Evolutionary conservation across 2,113 vertebrate species (phyloP).

Genomic region (Solea senegalensis): DNA sequence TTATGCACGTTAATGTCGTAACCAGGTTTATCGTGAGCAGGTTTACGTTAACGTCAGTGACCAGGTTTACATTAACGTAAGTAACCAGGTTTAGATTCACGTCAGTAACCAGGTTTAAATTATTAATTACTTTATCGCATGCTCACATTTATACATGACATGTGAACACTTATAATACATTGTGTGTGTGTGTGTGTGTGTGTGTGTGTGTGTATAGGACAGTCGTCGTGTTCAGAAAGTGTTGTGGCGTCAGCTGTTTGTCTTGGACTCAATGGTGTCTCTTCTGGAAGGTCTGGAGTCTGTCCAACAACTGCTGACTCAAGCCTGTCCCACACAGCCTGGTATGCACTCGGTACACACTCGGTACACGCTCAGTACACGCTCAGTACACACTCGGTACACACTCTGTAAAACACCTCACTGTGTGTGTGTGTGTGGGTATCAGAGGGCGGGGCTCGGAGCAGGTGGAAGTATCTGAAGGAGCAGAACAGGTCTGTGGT

Average conservation of each 20-base stretch:
- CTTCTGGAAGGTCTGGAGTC: slow-evolving; percentile 70
- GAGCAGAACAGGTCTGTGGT: slow-evolving; percentile 35
- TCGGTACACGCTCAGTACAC: slow-evolving; percentile 44
- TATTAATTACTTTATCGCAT: too few species aligned
- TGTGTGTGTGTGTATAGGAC: slow-evolving; percentile 63
- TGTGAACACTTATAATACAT: too few species aligned
- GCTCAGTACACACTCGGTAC: background rate
- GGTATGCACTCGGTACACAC: slow-evolving; percentile 45
- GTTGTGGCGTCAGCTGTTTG: slow-evolving; percentile 75
- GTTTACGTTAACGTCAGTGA: too few species aligned
- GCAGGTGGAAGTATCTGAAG: slow-evolving; percentile 78
- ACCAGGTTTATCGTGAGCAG: too few species aligned
- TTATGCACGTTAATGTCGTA: too few species aligned
- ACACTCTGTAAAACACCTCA: background rate
- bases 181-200: too few species aligned
- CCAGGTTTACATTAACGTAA: too few species aligned
- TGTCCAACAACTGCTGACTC: slow-evolving; percentile 64
- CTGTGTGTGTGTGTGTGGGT: slow-evolving; percentile 6
- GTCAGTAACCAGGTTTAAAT: too few species aligned
- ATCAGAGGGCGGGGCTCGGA: slow-evolving; percentile 55
- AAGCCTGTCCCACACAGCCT: slow-evolving; percentile 51
- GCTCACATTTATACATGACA: too few species aligned
- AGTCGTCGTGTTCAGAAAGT: slow-evolving; percentile 78
- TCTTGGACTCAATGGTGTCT: slow-evolving; percentile 75
- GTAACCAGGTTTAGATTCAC: too few species aligned